A percentile compares a stretch with the other conserved stretches of the same genome.
These are phyloP conservation scores for Semotilus atromaculatus DNA, from an alignment of 2,797 vertebrate genomes.

Conservation along the genomic window DNA sequence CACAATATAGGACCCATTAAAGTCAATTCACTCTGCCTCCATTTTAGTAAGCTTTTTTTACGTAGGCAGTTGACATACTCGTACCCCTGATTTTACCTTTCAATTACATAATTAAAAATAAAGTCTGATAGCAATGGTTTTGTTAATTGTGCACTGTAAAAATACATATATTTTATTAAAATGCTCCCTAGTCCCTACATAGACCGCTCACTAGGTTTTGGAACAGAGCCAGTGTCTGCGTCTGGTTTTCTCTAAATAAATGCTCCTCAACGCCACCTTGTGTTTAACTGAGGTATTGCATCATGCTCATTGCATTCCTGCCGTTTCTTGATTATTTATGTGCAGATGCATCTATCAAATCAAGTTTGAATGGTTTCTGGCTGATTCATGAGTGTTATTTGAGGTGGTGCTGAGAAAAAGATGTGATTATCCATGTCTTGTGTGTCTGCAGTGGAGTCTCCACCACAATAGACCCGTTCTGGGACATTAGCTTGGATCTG, in stretches of 20 bases:
- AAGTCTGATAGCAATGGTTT: not conserved
- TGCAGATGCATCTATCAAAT: not conserved
- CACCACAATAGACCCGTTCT: slow-evolving; percentile 98
- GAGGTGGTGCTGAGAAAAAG: not conserved
- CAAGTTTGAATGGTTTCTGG: not conserved
- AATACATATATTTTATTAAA: no score
- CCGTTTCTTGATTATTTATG: not conserved
- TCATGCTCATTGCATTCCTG: not conserved
- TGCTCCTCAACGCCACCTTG: not conserved
- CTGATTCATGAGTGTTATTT: not conserved
- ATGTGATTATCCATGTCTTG: not conserved
- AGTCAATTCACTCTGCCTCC: no score
- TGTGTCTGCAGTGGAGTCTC: slow-evolving; percentile 87
- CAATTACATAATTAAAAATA: not conserved
- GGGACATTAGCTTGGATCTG: slow-evolving; percentile 98
- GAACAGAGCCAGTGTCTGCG: not conserved
- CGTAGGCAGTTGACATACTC: not conserved
- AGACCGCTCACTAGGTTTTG: not conserved
- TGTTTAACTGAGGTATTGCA: slow-evolving; percentile 10
- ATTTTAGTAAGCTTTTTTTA: no score
- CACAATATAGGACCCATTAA: no score
- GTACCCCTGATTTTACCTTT: not conserved
- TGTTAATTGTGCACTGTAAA: not conserved
- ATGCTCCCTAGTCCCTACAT: not conserved
- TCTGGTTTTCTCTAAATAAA: not conserved